Conservation (phyloP, 1,140 invertebrate species). For the Goniozus legneri region DNA sequence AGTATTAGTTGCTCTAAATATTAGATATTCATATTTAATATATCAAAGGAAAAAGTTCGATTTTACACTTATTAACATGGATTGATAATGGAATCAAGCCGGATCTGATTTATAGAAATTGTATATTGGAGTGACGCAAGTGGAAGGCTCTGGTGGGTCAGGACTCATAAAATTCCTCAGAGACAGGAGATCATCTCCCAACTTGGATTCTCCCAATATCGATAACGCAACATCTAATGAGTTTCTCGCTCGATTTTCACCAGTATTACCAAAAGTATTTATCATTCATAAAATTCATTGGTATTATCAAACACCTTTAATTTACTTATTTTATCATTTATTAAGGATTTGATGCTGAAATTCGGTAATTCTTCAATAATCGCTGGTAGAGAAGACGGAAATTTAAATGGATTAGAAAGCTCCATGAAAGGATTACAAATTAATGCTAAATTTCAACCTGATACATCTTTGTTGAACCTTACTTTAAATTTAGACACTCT, state of each 20-base stretch:
- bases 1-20: constrained; percentile 9
- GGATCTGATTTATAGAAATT: constrained; percentile 64
- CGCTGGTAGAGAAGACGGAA: constrained; percentile 62
- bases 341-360: constrained; percentile 66
- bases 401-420: constrained; percentile 50
- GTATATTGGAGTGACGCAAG: constrained; percentile 66
- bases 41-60: constrained; percentile 13
- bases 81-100: constrained; percentile 23
- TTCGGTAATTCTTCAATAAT: constrained; percentile 67
- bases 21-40: constrained; percentile 20
- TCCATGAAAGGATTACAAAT: constrained; percentile 52
- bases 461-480: constrained; percentile 59
- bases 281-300: constrained; percentile 6
- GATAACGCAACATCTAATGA: constrained; percentile 28
- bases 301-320: constrained; percentile 1
- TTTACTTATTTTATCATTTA: constrained; percentile 24
- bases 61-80: constrained; percentile 26
- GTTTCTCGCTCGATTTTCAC: constrained; percentile 50
- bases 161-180: constrained; percentile 47
- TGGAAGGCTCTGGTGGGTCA: constrained; percentile 55
- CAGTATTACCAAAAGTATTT: constrained; percentile 72
- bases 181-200: constrained; percentile 41
- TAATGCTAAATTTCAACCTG: constrained; percentile 55
- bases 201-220: constrained; percentile 27
- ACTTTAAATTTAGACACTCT: constrained; percentile 65